Percentiles rank a stretch among this genome's conserved stretches.
Conservation (phyloP, 2,797 vertebrate species). For the Decapterus maruadsi region DNA sequence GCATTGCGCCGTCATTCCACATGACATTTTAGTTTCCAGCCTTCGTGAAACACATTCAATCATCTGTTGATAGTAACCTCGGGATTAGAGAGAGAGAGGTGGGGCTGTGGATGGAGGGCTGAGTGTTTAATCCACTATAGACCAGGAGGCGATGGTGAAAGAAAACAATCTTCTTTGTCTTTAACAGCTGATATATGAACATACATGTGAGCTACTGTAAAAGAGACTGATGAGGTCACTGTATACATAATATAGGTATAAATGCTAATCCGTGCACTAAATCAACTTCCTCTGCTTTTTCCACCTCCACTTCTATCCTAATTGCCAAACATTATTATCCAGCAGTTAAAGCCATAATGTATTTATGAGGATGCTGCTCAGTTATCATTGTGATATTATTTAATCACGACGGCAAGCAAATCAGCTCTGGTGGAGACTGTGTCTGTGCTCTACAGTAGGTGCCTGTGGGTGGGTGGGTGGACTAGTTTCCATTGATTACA, state of each 20-base stretch:
- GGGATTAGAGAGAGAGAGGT: slow-evolving; percentile 19
- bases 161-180: background rate
- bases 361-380: slow-evolving; percentile 10
- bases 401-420: slow-evolving; percentile 17
- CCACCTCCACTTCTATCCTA: too few species aligned
- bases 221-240: background rate
- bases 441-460: background rate
- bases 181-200: background rate
- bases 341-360: slow-evolving; percentile 4
- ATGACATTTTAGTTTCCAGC: slow-evolving; percentile 38
- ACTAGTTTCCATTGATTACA: background rate
- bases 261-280: background rate
- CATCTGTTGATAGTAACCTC: slow-evolving; percentile 18
- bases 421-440: background rate
- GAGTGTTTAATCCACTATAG: slow-evolving; percentile 15
- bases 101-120: background rate
- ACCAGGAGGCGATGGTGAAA: background rate
- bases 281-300: background rate
- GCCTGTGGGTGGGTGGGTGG: background rate
- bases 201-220: background rate
- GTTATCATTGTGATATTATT: slow-evolving; percentile 11
- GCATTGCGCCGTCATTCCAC: slow-evolving; percentile 32
- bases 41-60: slow-evolving; percentile 48
- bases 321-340: slow-evolving; percentile 2
- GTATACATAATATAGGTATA: background rate